Conservation (phyloP, 2,888 invertebrate species). For the Sericinus montela region DNA sequence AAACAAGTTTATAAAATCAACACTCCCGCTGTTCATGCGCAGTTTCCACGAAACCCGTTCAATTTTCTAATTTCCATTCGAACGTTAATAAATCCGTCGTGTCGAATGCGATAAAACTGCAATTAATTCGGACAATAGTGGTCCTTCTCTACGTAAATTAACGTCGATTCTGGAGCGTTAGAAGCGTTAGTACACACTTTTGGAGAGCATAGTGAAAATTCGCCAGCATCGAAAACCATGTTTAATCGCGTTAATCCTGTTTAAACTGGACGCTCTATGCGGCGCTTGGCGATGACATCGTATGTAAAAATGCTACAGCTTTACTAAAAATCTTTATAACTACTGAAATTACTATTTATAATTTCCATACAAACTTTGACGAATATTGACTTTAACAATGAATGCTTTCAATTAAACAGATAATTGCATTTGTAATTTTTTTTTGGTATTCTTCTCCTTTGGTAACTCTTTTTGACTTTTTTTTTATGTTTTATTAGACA, state of each 20-base stretch:
- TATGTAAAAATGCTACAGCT: no score
- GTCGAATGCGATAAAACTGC: background rate
- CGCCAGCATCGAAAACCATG: background rate
- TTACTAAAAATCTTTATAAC: no score
- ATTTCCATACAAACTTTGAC: no score
- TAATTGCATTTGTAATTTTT: no score
- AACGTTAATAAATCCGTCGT: background rate
- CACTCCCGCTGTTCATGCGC: no score
- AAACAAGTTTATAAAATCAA: no score
- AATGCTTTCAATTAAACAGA: no score
- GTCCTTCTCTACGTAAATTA: slow-evolving; percentile 1
- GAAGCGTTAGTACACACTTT: background rate
- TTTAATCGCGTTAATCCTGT: background rate
- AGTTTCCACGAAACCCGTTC: background rate
- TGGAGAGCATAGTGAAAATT: slow-evolving; percentile 2
- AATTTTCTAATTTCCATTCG: background rate
- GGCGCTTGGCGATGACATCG: background rate
- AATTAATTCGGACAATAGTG: slow-evolving; percentile 5
- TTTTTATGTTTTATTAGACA: no score
- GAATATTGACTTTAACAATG: no score
- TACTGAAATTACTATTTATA: no score
- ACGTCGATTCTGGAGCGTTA: background rate
- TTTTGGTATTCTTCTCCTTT: no score
- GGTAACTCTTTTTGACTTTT: no score
- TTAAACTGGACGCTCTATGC: background rate